A percentile compares a stretch with the other conserved stretches of the same genome.
These are phyloP conservation scores for Enteromius thamalakanensis DNA, from an alignment of 2,797 vertebrate genomes.

Conservation along the genomic window DNA sequence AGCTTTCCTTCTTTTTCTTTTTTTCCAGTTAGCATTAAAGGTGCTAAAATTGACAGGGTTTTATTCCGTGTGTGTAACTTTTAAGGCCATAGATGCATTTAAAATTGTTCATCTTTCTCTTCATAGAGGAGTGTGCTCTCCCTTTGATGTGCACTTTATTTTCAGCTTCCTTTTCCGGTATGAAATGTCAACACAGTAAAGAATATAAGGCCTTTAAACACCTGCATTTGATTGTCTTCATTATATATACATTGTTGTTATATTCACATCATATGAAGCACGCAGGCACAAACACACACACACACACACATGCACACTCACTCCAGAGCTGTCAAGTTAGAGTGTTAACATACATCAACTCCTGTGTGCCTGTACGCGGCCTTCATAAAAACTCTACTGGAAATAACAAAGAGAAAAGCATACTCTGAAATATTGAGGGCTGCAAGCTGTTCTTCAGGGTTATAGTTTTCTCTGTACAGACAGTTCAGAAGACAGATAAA, in stretches of 20 bases:
- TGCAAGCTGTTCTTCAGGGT: slow-evolving; percentile 28
- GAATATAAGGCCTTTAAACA: not conserved
- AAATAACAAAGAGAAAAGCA: slow-evolving; percentile 22
- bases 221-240: not conserved
- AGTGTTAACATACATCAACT: not conserved
- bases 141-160: not conserved
- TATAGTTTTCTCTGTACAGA: slow-evolving; percentile 16
- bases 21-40: not conserved
- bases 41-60: not conserved
- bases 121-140: not conserved
- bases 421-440: slow-evolving; percentile 27
- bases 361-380: not conserved
- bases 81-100: not conserved
- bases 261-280: not conserved
- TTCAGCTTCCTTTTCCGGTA: not conserved
- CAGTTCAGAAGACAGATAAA: slow-evolving; percentile 32
- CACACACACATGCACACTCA: not conserved
- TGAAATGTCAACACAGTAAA: not conserved
- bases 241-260: not conserved
- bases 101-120: not conserved
- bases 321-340: not conserved
- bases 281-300: not conserved
- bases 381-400: slow-evolving; percentile 13
- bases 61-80: not conserved
- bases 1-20: not conserved